These are phyloP conservation scores for Zelostemma sp. DNA, from an alignment of 1,140 invertebrate species.

Conservation along the genomic window DNA sequence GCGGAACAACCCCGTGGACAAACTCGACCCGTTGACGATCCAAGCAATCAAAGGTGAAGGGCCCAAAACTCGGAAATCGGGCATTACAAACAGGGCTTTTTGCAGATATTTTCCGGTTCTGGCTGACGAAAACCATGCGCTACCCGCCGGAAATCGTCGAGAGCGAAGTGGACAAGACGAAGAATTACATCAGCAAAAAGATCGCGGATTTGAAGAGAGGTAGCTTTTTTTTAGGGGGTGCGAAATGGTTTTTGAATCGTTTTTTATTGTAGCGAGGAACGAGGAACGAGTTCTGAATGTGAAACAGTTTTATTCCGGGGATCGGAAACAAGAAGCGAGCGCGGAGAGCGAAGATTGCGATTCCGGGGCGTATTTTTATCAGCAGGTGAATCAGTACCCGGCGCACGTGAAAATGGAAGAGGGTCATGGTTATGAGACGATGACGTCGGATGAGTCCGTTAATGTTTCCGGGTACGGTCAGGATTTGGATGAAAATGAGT, in stretches of 20 bases:
- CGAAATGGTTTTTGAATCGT: no score
- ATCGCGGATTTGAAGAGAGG: no score
- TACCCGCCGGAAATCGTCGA: no score
- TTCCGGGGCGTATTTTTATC: neutral
- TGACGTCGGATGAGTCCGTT: neutral
- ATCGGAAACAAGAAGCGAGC: neutral
- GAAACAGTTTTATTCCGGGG: neutral
- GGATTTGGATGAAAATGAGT: neutral
- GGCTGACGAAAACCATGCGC: no score
- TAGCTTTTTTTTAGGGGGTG: no score
- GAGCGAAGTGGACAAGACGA: no score
- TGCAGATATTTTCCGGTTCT: no score
- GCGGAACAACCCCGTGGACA: neutral
- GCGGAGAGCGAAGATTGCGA: neutral
- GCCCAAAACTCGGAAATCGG: no score
- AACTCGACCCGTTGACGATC: neutral
- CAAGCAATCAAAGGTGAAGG: conserved; percentile 7
- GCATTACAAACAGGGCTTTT: no score
- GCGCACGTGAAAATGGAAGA: neutral
- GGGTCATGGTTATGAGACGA: neutral
- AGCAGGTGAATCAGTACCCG: no score
- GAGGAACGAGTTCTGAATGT: neutral
- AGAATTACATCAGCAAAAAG: no score
- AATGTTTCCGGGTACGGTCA: neutral
- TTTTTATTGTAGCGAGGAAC: neutral